Conservation (phyloP, 2,888 invertebrate species). For the Leucophenga maculata region DNA sequence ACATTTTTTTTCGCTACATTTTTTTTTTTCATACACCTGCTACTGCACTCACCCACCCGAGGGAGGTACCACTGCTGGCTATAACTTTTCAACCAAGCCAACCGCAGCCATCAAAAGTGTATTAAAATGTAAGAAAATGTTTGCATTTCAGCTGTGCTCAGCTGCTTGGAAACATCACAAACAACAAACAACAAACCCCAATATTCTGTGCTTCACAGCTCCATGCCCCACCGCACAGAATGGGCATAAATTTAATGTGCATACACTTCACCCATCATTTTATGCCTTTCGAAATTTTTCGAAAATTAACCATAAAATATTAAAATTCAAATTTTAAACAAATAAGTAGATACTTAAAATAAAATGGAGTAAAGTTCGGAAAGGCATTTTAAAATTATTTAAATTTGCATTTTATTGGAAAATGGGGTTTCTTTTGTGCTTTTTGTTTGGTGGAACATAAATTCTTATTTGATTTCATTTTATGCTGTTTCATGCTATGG, state of each 20-base stretch:
- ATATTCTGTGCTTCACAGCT: too few relatives aligned
- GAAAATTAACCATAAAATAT: conserved; percentile 60
- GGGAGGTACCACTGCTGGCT: conserved; percentile 26
- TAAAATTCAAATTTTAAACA: conserved; percentile 44
- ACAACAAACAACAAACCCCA: conserved; percentile 41
- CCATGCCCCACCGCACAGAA: not conserved
- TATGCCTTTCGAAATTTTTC: conserved; percentile 46
- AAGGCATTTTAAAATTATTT: conserved; percentile 36
- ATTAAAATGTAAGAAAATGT: conserved; percentile 58
- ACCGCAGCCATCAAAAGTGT: conserved; percentile 47
- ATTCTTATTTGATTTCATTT: conserved; percentile 61
- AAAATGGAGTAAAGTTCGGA: not conserved
- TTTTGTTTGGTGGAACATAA: conserved; percentile 46
- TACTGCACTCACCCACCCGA: conserved; percentile 34
- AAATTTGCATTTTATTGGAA: conserved; percentile 64
- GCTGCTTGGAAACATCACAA: conserved; percentile 57
- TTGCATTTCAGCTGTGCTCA: conserved; percentile 57
- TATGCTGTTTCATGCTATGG: conserved; percentile 44
- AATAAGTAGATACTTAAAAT: not conserved
- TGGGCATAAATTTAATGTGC: conserved; percentile 37
- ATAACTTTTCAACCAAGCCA: conserved; percentile 28
- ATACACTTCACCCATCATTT: conserved; percentile 12
- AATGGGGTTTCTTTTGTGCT: conserved; percentile 60
- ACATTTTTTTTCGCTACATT: not conserved
- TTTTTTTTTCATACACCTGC: conserved; percentile 44